Conservation (phyloP, 2,888 invertebrate species). For the Macrophya annulata region DNA sequence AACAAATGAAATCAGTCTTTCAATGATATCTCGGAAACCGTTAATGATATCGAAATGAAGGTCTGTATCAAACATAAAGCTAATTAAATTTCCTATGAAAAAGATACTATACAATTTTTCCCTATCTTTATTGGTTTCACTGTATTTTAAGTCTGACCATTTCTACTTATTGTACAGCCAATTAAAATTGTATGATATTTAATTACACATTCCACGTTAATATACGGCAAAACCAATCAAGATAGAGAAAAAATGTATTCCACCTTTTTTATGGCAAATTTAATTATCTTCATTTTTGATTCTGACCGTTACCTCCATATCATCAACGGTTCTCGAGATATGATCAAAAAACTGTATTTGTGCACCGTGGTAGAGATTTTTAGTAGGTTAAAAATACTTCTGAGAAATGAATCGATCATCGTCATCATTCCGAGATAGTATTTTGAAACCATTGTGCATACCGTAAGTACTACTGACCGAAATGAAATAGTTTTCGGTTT, state of each 20-base stretch:
- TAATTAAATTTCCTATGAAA: neutral
- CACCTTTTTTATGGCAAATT: neutral
- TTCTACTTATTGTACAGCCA: neutral
- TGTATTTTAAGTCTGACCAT: too few species aligned
- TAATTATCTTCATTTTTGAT: neutral
- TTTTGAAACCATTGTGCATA: neutral
- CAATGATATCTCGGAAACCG: neutral
- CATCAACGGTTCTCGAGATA: neutral
- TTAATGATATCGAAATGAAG: neutral
- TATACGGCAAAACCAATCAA: neutral
- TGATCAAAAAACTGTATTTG: neutral
- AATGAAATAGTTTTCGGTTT: neutral
- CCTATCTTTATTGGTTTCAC: too few species aligned
- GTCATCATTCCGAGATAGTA: neutral
- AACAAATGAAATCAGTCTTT: neutral
- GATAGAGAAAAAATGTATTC: neutral
- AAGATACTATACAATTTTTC: neutral
- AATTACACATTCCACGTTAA: neutral
- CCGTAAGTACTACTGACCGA: neutral
- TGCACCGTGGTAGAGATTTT: too few species aligned
- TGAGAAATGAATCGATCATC: neutral
- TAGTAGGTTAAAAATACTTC: too few species aligned
- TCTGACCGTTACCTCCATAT: neutral
- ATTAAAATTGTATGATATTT: neutral
- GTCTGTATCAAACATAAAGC: neutral